Evolutionary conservation across 1,140 invertebrate genomes (phyloP).

Genomic region (Drosophila bipectinata): DNA sequence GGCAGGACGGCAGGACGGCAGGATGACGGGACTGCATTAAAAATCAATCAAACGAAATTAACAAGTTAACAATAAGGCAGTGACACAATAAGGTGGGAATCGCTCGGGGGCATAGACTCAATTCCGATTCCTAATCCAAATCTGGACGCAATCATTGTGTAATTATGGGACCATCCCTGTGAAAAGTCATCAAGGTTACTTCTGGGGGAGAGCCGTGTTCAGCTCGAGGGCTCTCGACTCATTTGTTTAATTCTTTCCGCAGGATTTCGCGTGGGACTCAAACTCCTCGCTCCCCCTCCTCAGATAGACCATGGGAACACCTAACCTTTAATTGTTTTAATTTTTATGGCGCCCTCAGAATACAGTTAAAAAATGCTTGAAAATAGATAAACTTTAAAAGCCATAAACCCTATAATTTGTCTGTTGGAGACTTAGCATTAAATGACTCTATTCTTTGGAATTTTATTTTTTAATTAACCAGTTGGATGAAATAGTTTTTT

Average conservation of each 20-base stretch:
- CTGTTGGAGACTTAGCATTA: conserved; percentile 36
- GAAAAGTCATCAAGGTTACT: conserved; percentile 62
- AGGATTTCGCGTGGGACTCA: conserved; percentile 35
- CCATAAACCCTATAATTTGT: conserved; percentile 69
- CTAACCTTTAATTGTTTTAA: conserved; percentile 23
- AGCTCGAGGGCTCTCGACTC: conserved; percentile 53
- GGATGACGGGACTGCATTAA: conserved; percentile 48
- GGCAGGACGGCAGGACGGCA: too few relatives aligned
- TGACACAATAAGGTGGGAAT: conserved; percentile 57
- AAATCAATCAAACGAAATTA: conserved; percentile 81
- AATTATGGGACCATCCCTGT: conserved; percentile 57
- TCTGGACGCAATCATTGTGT: conserved; percentile 61
- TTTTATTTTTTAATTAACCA: conserved; percentile 72
- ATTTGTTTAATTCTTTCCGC: conserved; percentile 38
- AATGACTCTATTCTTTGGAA: conserved; percentile 75
- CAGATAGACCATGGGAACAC: background rate
- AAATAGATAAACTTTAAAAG: conserved; percentile 50
- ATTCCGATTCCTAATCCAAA: conserved; percentile 12
- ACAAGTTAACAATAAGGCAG: conserved; percentile 75
- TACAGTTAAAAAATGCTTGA: conserved; percentile 44
- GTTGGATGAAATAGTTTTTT: conserved; percentile 66
- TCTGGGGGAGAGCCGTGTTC: conserved; percentile 16
- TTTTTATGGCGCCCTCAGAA: conserved; percentile 51
- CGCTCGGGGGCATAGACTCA: conserved; percentile 50
- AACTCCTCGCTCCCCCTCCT: background rate